Percentiles rank a stretch among this genome's conserved stretches.
Conservation (phyloP, 2,888 invertebrate species). For the Mesoligia furuncula region DNA sequence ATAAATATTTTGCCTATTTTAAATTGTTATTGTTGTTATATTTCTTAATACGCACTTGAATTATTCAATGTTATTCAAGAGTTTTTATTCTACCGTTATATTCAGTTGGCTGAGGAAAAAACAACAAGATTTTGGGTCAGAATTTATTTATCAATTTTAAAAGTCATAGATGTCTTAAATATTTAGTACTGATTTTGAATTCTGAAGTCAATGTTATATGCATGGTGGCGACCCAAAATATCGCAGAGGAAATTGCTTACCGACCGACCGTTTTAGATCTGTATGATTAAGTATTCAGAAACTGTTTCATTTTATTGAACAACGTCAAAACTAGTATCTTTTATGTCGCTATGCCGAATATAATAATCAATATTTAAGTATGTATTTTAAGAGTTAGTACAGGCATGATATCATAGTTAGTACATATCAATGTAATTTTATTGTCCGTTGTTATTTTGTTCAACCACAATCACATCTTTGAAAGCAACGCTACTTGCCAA, state of each 20-base stretch:
- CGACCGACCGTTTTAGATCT: conserved; percentile 12
- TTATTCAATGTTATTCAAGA: conserved; percentile 53
- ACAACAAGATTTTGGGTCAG: conserved; percentile 53
- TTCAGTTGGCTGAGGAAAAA: conserved; percentile 37
- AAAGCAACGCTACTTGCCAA: background rate
- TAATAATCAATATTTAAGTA: background rate
- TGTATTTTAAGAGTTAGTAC: background rate
- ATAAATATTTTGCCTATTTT: conserved; percentile 6
- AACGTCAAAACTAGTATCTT: conserved; percentile 3
- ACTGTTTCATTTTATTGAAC: conserved; percentile 24
- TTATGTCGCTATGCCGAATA: background rate
- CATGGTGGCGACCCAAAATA: conserved; percentile 54
- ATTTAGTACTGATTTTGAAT: conserved; percentile 51
- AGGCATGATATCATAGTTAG: too few relatives aligned
- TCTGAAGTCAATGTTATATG: conserved; percentile 61
- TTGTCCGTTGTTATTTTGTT: background rate
- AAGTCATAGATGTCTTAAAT: conserved; percentile 38
- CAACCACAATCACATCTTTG: background rate
- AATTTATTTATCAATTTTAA: conserved; percentile 52
- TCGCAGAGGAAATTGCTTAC: conserved; percentile 11
- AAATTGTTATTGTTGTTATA: conserved; percentile 23
- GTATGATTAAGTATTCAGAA: conserved; percentile 48
- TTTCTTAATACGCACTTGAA: conserved; percentile 31
- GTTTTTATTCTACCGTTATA: conserved; percentile 57
- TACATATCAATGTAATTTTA: background rate